phyloP scores from a whole-genome alignment of 2,113 vertebrate genomes.

The Drymodes brunneopygia region DNA sequence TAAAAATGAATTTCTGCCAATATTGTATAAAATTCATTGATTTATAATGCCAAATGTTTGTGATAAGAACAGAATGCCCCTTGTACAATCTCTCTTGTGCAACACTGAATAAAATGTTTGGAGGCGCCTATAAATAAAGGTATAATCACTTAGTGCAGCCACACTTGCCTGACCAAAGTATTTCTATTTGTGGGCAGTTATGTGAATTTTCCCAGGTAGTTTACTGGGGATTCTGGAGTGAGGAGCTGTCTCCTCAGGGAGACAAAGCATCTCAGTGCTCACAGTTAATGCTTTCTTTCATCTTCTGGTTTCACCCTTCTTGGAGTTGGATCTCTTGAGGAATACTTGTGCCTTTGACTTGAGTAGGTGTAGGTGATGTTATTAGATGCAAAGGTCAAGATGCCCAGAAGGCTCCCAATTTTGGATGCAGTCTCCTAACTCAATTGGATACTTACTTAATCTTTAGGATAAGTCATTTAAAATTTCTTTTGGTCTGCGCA shows the following conservation, averaged over 20 bases:
- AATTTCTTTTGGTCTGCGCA: not conserved
- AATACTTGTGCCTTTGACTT: not conserved
- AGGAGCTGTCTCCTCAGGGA: not conserved
- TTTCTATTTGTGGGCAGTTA: not conserved
- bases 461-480: not conserved
- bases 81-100: not conserved
- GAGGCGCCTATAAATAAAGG: not conserved
- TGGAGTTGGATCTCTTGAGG: not conserved
- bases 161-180: not conserved
- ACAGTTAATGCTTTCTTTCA: not conserved
- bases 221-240: not conserved
- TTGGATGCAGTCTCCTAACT: not conserved
- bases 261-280: not conserved
- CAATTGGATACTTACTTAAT: not conserved
- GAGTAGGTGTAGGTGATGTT: not conserved
- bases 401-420: not conserved
- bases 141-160: not conserved
- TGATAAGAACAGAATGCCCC: not conserved
- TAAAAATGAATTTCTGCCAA: not conserved
- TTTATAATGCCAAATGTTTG: not conserved
- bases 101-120: not conserved
- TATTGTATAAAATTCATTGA: not conserved
- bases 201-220: not conserved
- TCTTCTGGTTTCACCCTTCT: not conserved
- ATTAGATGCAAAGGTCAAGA: not conserved